Base-by-base conservation (phyloP, 1,140 invertebrate species). In the Aleiodes sp. region DNA sequence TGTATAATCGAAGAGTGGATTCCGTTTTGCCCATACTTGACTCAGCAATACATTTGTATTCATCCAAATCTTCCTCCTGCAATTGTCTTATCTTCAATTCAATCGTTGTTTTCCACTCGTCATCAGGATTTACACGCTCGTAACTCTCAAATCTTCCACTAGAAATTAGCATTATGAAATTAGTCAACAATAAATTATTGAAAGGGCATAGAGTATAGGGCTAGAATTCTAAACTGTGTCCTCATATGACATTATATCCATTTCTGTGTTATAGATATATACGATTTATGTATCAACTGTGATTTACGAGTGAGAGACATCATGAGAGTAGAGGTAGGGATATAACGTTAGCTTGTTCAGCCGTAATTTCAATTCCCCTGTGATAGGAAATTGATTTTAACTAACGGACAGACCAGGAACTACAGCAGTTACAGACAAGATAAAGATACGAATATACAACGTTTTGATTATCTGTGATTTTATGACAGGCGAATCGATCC, bases 1-100 rank as follows among this genome's bases (percentile, higher is more conserved):
- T 90, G 81, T 91, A 92, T 37, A 94, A 81, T 66, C 91, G 82
- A 73, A 93, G 88, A 12, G 87, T 90, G 26, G 90, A 90, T 69
- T 91, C 89, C 10, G 92, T 89, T 75, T 87, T 90, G 1, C 93
- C 93, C 76, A 93, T 87, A 6, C 89, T 89, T 72, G 94, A 94
- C 10, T 89, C 89, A 2, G 92, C 90, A 2, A 92, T 88, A 79
- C 93, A 94, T 37, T 88, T 91, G 84, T 94, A 94, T 14, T 89
- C 88, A 1, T 92, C 92, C 41, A 90, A 87, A 81, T 94, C 93
- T 39, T 85, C 82, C 68, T 87, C 82, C 24, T 87, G 86, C 70
- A 94, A 89, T 67, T 89, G 86, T 21, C 85, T 86, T 75, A 94
- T 91, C 62, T 88, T 88, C 31, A 94, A 82, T 71, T 89, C 87